Conservation (phyloP, 2,888 invertebrate species). For the Drosophila peninsularis region DNA sequence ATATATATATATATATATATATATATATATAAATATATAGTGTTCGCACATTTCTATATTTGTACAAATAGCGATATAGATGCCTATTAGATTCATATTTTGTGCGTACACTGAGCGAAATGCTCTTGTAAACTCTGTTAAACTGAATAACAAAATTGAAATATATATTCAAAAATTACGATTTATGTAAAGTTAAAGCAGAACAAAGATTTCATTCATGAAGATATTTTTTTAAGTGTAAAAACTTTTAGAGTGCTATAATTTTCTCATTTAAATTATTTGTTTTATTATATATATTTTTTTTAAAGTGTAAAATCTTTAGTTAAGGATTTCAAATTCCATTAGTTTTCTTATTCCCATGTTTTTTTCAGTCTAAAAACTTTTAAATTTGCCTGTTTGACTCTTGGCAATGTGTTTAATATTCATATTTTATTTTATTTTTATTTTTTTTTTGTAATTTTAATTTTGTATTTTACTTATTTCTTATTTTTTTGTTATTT, state of each 20-base stretch:
- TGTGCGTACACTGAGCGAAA: slow-evolving; percentile 27
- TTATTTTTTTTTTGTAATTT: too few relatives aligned
- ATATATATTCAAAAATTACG: neutral
- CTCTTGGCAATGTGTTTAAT: neutral
- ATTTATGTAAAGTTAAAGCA: neutral
- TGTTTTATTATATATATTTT: neutral
- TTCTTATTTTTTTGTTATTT: neutral
- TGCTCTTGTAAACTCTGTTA: neutral
- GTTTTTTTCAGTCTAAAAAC: neutral
- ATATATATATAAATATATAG: slow-evolving; percentile 17
- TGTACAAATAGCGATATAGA: slow-evolving; percentile 27
- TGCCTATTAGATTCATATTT: slow-evolving; percentile 20
- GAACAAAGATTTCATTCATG: neutral
- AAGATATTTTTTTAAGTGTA: neutral
- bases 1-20: neutral
- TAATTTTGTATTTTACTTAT: neutral
- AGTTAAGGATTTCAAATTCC: neutral
- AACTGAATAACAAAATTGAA: too few relatives aligned
- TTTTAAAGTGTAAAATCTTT: neutral
- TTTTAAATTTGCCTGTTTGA: neutral
- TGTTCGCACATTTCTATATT: slow-evolving; percentile 45
- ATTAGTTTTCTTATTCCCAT: neutral
- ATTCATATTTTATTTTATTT: neutral
- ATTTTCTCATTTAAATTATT: too few relatives aligned
- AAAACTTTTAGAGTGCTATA: neutral